Evolutionary conservation across 1,140 invertebrate species (phyloP).

Genomic region (Pseudobourletiella spinata): DNA sequence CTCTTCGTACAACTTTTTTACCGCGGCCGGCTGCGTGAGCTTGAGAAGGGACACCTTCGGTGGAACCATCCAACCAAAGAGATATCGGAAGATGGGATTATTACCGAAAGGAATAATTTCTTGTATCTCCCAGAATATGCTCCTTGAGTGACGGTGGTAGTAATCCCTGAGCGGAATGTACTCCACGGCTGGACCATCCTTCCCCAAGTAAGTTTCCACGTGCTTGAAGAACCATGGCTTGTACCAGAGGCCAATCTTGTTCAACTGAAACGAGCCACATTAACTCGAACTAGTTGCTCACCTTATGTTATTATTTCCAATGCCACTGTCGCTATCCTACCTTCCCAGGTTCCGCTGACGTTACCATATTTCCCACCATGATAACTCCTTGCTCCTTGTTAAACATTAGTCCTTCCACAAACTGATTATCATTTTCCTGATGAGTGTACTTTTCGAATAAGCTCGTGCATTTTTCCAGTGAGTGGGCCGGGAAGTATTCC

Average conservation of each 20-base stretch:
- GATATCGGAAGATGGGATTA: constrained; percentile 58
- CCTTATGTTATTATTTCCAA: constrained; percentile 10
- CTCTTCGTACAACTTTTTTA: constrained; percentile 64
- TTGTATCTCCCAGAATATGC: constrained; percentile 46
- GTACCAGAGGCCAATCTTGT: constrained; percentile 64
- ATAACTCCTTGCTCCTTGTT: constrained; percentile 56
- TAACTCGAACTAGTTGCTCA: no score
- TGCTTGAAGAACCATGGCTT: constrained; percentile 80
- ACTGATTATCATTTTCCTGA: constrained; percentile 52
- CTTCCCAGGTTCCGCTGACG: constrained; percentile 49
- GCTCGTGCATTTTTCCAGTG: constrained; percentile 45
- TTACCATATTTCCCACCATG: constrained; percentile 61
- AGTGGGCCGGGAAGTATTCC: constrained; percentile 57
- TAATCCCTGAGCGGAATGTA: constrained; percentile 67
- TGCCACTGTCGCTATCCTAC: no score
- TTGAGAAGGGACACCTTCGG: constrained; percentile 75
- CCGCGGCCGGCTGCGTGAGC: constrained; percentile 63
- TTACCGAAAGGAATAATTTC: constrained; percentile 83
- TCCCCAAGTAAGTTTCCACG: constrained; percentile 52
- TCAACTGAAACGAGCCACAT: constrained; percentile 52
- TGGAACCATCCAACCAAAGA: constrained; percentile 53
- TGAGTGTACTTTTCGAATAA: constrained; percentile 47
- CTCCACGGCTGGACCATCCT: constrained; percentile 45
- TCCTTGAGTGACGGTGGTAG: constrained; percentile 69
- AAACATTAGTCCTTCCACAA: constrained; percentile 66